A percentile compares a stretch with the other conserved stretches of the same genome.
These are phyloP conservation scores for Puma concolor DNA, from an alignment of 2,113 vertebrate species.

Conservation along the genomic window DNA sequence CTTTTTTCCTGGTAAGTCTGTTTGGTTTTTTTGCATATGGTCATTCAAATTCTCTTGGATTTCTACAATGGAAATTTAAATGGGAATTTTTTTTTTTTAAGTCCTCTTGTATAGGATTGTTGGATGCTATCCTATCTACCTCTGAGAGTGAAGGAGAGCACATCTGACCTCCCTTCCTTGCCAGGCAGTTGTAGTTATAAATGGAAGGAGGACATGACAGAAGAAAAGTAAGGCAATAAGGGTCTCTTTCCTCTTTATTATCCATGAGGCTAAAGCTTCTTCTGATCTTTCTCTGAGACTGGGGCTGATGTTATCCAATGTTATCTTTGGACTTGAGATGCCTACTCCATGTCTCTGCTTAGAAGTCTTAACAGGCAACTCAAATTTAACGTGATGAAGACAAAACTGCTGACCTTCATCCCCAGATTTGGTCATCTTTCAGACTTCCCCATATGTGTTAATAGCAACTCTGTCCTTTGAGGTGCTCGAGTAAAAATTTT, in stretches of 20 bases:
- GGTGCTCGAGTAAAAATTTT: not conserved
- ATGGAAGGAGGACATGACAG: not conserved
- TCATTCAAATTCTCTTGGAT: conserved; percentile 60
- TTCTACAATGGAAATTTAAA: not conserved
- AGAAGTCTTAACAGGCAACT: not conserved
- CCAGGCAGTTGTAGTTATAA: not conserved
- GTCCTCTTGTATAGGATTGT: not conserved
- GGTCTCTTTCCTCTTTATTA: not conserved
- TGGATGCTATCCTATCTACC: not conserved
- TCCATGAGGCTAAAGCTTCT: not conserved
- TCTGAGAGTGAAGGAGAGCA: not conserved
- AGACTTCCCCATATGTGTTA: not conserved
- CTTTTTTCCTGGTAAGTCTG: not conserved
- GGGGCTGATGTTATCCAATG: not conserved
- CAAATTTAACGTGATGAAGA: not conserved
- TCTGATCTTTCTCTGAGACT: not conserved
- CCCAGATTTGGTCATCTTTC: not conserved
- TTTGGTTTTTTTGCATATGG: rapidly evolving
- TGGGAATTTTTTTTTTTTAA: not conserved
- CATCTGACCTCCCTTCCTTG: not conserved
- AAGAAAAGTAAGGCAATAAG: not conserved
- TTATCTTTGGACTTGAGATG: not conserved
- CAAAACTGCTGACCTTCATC: not conserved
- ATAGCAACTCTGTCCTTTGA: not conserved
- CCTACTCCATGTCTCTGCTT: not conserved